These are phyloP conservation scores for Okapia johnstoni DNA, from an alignment of 2,113 vertebrate genomes.

Conservation along the genomic window DNA sequence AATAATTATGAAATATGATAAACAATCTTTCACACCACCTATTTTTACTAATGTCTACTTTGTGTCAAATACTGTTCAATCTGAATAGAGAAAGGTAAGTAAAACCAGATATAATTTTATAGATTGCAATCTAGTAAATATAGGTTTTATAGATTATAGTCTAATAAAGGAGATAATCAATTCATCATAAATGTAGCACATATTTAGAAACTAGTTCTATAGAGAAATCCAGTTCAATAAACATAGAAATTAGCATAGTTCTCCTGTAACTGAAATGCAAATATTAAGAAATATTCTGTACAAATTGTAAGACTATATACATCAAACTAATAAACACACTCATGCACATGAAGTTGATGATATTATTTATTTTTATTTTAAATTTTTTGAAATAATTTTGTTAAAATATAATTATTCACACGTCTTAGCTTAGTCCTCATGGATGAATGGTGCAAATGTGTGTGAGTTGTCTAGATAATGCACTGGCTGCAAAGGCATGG, in stretches of 20 bases:
- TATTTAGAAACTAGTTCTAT: not conserved
- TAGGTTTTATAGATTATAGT: not conserved
- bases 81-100: not conserved
- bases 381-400: not conserved
- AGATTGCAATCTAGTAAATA: not conserved
- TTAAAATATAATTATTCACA: not conserved
- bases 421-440: not conserved
- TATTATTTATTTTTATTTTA: not conserved
- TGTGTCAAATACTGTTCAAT: not conserved
- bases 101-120: not conserved
- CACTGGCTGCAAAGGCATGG: not conserved
- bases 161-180: not conserved
- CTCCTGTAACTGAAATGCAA: not conserved
- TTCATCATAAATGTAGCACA: not conserved
- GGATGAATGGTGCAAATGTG: not conserved
- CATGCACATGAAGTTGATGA: not conserved
- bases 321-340: not conserved
- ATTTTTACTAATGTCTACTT: not conserved
- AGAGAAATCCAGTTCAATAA: not conserved
- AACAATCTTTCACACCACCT: not conserved
- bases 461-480: not conserved
- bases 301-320: not conserved
- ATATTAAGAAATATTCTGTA: not conserved
- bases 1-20: not conserved
- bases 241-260: not conserved